Conservation (phyloP, 2,797 vertebrate genomes). For the Tokudaia tokunoshimensis region DNA sequence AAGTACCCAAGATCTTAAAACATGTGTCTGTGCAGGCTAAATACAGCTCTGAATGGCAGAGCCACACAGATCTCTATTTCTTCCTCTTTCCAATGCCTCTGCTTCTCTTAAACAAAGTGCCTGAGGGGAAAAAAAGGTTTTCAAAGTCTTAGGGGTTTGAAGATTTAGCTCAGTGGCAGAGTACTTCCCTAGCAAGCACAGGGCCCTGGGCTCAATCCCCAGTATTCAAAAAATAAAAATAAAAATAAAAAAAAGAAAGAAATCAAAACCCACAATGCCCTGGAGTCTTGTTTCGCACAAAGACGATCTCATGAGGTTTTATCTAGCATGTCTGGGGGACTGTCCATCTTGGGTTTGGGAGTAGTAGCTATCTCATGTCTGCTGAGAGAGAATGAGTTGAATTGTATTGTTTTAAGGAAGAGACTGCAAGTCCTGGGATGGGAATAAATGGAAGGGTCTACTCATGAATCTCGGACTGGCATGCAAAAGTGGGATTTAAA, state of each 20-base stretch:
- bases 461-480: neutral
- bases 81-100: neutral
- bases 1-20: neutral
- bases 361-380: neutral
- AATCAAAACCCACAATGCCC: neutral
- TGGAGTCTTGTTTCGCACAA: neutral
- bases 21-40: neutral
- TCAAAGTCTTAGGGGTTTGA: neutral
- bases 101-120: neutral
- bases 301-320: neutral
- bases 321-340: neutral
- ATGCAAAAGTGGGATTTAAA: neutral
- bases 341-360: neutral
- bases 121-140: neutral
- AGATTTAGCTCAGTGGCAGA: neutral
- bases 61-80: neutral
- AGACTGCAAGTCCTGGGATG: neutral
- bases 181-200: neutral
- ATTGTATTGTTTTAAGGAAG: neutral
- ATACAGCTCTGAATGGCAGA: neutral
- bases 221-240: neutral
- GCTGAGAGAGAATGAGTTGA: conserved; percentile 1
- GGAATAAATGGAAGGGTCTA: neutral
- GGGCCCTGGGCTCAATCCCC: neutral
- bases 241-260: neutral